Base-by-base conservation (phyloP, 2,888 invertebrate genomes). In the Tineola bisselliella region DNA sequence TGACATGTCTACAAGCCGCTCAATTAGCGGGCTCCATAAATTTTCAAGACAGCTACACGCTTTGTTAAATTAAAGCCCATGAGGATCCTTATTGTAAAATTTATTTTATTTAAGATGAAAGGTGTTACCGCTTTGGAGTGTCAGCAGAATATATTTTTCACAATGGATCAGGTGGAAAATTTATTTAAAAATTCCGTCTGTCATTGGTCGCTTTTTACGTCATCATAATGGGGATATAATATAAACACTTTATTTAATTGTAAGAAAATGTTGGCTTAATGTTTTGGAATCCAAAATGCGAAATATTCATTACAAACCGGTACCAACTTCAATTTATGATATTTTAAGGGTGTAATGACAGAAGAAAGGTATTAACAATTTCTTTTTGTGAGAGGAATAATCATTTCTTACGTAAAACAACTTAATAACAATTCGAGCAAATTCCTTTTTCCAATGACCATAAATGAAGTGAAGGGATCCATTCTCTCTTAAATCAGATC, bases 1-100 rank as follows among this genome's bases (percentile, higher is more conserved):
- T 56, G 56, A 56, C 48, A 48, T 18, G 48, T 48, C 56, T 56
- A 56, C 56, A 56, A 56, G 56, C 30, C 17, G n/a, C 56, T 56
- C 56, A 56, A 56, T 56, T 56, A 56, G 56, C 25, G 25, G 13
- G 19, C 8, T 17, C 30, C 56, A 56, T 56, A 56, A 56, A 56
- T 56, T 13, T 30, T 56, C n/a, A 8, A 25, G 56, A 56, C 56
- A 56, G 56, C 30, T 18, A 56, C 56, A 56, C 19, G 56, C 25
- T 25, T 56, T 56, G 56, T 18, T 18, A 56, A 48, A 48, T 48
- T 48, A 48, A 48, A 3, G 8, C 8, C 13, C 48, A 48, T 10
- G 38, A 38, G n/a, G 38, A 38, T 38, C 38, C 38, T 38, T 38
- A 38, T 10, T 38, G n/a, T 38, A 38, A 38, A 38, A 38, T 38